phyloP scores from a whole-genome alignment of 2,888 invertebrate species.

The Fragum whitleyi region DNA sequence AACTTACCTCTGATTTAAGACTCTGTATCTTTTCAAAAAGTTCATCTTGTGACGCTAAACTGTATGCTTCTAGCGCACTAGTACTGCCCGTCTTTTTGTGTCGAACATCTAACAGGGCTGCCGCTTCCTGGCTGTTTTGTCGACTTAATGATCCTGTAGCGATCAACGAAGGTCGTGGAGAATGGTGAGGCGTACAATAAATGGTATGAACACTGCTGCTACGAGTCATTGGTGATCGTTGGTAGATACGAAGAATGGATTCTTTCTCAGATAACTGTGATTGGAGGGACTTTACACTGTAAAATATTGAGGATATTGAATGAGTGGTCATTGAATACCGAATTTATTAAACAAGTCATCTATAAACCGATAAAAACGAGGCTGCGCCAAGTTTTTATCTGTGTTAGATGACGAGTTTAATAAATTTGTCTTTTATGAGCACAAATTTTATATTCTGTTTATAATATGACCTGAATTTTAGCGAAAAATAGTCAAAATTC shows the following conservation, averaged over 20 bases:
- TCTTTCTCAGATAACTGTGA: constrained; percentile 95
- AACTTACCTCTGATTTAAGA: constrained; percentile 62
- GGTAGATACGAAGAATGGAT: constrained; percentile 95
- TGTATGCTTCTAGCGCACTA: constrained; percentile 69
- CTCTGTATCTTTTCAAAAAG: constrained; percentile 67
- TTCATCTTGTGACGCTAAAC: constrained; percentile 69
- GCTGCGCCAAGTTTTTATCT: too few species aligned
- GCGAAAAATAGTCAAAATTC: too few species aligned
- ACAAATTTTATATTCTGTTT: too few species aligned
- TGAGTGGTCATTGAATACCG: too few species aligned
- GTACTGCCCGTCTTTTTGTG: constrained; percentile 79
- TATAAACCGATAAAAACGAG: too few species aligned
- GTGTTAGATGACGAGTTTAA: too few species aligned
- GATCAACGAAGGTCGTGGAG: constrained; percentile 81
- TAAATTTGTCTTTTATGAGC: too few species aligned
- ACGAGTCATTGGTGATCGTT: constrained; percentile 86
- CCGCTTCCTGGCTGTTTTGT: constrained; percentile 68
- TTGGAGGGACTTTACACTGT: constrained; percentile 92
- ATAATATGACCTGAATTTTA: too few species aligned
- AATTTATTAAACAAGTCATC: too few species aligned
- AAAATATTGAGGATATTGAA: background rate
- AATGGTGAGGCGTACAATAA: constrained; percentile 81
- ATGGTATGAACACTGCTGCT: constrained; percentile 82
- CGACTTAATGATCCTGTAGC: constrained; percentile 72
- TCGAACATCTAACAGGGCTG: constrained; percentile 68